phyloP scores from a whole-genome alignment of 2,113 vertebrate species.

The Canis aureus region DNA sequence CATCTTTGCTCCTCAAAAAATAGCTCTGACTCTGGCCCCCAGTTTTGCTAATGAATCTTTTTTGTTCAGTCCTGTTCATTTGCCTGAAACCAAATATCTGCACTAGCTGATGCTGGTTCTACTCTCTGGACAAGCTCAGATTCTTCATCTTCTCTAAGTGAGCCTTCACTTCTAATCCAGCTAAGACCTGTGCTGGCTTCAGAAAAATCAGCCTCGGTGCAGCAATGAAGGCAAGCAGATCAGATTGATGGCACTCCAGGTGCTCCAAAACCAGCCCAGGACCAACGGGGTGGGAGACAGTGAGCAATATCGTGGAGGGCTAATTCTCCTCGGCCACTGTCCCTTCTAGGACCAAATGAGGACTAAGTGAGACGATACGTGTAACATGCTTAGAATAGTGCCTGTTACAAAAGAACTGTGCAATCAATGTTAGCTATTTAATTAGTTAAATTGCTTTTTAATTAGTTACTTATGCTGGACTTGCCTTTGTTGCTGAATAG shows the following conservation, averaged over 20 bases:
- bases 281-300: neutral
- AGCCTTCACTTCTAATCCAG: neutral
- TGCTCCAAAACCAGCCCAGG: neutral
- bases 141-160: neutral
- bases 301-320: neutral
- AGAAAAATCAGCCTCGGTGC: neutral
- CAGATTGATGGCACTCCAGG: neutral
- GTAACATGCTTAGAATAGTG: neutral
- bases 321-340: neutral
- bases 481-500: neutral
- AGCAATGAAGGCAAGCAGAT: neutral
- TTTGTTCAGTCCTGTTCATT: neutral
- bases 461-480: neutral
- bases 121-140: neutral
- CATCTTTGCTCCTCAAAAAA: neutral
- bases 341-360: neutral
- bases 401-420: neutral
- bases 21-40: neutral
- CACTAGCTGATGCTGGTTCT: neutral
- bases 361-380: neutral
- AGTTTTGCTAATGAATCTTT: neutral
- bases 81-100: neutral
- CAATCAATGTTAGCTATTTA: neutral
- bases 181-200: neutral
- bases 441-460: neutral